phyloP scores from a whole-genome alignment of 1,140 invertebrate genomes.

The Pomacea maculata region DNA sequence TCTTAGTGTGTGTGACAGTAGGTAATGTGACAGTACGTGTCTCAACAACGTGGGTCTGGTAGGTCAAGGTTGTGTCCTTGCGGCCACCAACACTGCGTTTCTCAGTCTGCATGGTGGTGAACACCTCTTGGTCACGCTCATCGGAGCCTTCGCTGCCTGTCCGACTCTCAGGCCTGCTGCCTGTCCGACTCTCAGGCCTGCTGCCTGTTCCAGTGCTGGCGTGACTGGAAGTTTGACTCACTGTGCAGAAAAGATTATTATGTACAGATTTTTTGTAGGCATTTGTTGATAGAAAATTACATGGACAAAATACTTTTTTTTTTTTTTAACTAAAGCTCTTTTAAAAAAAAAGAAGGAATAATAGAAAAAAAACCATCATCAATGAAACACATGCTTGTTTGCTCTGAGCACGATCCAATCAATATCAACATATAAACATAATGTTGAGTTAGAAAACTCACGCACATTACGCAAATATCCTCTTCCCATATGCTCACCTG shows the following conservation, averaged over 20 bases:
- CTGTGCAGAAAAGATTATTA: constrained; percentile 17
- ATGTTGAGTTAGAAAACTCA: neutral
- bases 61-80: constrained; percentile 56
- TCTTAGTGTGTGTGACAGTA: constrained; percentile 30
- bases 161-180: constrained; percentile 86
- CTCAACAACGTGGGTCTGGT: constrained; percentile 57
- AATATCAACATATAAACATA: neutral
- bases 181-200: constrained; percentile 85
- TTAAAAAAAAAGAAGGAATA: no score
- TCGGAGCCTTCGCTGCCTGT: constrained; percentile 93
- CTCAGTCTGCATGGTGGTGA: constrained; percentile 57
- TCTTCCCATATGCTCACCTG: constrained; percentile 34
- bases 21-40: constrained; percentile 44
- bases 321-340: no score
- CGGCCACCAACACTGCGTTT: constrained; percentile 53
- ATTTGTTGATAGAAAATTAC: neutral
- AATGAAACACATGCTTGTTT: neutral
- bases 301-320: no score
- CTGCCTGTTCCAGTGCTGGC: constrained; percentile 73
- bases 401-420: neutral
- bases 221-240: constrained; percentile 57
- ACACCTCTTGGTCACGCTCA: constrained; percentile 63
- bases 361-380: no score
- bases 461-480: neutral
- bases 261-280: neutral